These are phyloP conservation scores for Hormiphora californensis DNA, from an alignment of 37 sponge, comb jelly and placozoan genomes.

Conservation along the genomic window DNA sequence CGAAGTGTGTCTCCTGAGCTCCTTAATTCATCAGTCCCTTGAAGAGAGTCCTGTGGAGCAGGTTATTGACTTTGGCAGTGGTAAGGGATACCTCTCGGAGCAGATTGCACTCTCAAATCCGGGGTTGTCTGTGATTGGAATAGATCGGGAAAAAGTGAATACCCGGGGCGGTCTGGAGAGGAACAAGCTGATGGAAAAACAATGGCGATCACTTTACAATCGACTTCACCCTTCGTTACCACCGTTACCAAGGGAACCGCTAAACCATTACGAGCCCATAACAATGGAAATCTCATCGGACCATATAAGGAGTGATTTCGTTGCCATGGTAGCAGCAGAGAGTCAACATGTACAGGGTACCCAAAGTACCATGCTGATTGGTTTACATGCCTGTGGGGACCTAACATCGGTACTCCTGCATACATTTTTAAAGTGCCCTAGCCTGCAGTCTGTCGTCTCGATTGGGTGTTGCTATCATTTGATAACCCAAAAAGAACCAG, in stretches of 20 bases:
- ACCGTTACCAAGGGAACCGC: neutral
- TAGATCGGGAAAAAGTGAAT: slow-evolving; percentile 25
- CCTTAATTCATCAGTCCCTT: neutral
- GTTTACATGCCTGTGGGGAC: slow-evolving; percentile 50
- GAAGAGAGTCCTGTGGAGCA: neutral
- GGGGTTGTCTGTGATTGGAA: neutral
- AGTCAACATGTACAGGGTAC: neutral
- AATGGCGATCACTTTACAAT: slow-evolving; percentile 2
- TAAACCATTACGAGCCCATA: slow-evolving; percentile 13
- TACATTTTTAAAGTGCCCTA: neutral
- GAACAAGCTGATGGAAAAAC: slow-evolving; percentile 17
- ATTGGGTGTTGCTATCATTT: slow-evolving; percentile 50
- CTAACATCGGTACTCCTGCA: slow-evolving; percentile 27
- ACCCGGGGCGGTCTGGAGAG: neutral
- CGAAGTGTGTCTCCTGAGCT: neutral
- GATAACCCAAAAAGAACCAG: slow-evolving; percentile 18
- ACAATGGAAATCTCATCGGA: slow-evolving; percentile 2
- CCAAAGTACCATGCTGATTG: neutral
- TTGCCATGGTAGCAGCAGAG: neutral
- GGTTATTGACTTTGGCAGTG: slow-evolving; percentile 52
- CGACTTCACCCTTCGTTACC: neutral
- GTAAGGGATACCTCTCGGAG: slow-evolving; percentile 43
- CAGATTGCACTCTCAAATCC: neutral
- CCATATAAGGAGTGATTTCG: neutral
- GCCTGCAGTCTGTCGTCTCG: neutral